A percentile compares a stretch with the other conserved stretches of the same genome.
These are phyloP conservation scores for Zosterops hypoxanthus DNA, from an alignment of 2,113 vertebrate species.

Conservation along the genomic window DNA sequence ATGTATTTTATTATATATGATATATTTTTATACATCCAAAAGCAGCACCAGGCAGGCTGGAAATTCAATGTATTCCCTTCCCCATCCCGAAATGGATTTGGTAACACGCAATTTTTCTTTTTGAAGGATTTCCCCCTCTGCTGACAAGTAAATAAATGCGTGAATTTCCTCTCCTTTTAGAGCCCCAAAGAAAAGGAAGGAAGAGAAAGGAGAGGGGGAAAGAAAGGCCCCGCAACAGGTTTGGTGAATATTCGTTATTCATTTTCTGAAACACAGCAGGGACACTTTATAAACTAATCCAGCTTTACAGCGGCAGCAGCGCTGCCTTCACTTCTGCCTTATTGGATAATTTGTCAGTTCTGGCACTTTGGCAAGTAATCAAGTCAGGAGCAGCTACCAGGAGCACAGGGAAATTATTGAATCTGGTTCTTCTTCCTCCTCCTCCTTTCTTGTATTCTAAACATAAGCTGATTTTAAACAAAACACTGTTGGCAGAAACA, in stretches of 20 bases:
- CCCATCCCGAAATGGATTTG: neutral
- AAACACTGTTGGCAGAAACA: neutral
- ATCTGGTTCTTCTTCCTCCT: slow-evolving; percentile 1
- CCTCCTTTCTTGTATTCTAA: neutral
- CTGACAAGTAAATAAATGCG: slow-evolving; percentile 65
- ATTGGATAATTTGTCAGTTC: slow-evolving; percentile 75
- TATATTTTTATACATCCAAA: too few species aligned
- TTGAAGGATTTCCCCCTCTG: slow-evolving; percentile 60
- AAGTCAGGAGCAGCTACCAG: slow-evolving; percentile 38
- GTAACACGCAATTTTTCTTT: slow-evolving; percentile 47
- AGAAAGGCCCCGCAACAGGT: slow-evolving; percentile 34
- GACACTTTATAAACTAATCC: slow-evolving; percentile 62
- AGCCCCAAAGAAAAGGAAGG: slow-evolving; percentile 15
- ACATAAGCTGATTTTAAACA: slow-evolving; percentile 12
- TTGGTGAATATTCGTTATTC: slow-evolving; percentile 29
- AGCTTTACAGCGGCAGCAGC: neutral
- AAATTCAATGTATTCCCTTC: neutral
- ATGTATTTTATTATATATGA: too few species aligned
- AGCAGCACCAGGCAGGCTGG: neutral
- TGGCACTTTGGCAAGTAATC: slow-evolving; percentile 63
- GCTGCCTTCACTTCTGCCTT: slow-evolving; percentile 28
- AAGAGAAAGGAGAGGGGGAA: neutral
- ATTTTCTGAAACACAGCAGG: slow-evolving; percentile 23
- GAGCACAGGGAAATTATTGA: slow-evolving; percentile 18
- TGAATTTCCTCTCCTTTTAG: slow-evolving; percentile 21